Percentiles rank a stretch among this genome's conserved stretches.
Conservation (phyloP, 1,140 invertebrate genomes). For the Holcopasites calliopsidis region DNA sequence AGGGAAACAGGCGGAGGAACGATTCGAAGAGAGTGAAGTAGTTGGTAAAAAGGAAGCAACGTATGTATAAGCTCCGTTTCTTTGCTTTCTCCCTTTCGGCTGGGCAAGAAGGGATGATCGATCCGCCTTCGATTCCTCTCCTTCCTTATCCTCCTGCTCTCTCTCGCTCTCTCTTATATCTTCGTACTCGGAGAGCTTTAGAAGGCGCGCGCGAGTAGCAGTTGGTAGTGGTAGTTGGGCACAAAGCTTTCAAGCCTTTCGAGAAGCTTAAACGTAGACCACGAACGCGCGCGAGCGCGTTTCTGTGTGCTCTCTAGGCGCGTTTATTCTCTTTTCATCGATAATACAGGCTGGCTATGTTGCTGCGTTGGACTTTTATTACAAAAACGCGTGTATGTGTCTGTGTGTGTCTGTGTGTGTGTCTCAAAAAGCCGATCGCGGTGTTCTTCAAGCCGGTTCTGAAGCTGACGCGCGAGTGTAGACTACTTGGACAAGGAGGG, state of each 20-base stretch:
- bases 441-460: slow-evolving; percentile 59
- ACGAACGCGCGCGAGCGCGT: not conserved
- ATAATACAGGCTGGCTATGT: not conserved
- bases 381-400: not conserved
- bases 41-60: no score
- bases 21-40: no score
- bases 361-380: slow-evolving; percentile 3
- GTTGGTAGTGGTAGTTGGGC: slow-evolving; percentile 38
- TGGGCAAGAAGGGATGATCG: slow-evolving; percentile 12
- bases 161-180: slow-evolving; percentile 39
- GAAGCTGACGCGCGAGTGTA: slow-evolving; percentile 50
- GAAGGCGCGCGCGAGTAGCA: slow-evolving; percentile 23
- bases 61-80: no score
- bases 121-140: not conserved
- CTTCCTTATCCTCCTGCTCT: slow-evolving; percentile 25
- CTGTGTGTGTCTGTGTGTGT: slow-evolving; percentile 35
- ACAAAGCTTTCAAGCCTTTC: slow-evolving; percentile 64
- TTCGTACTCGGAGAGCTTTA: slow-evolving; percentile 35
- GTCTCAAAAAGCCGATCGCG: slow-evolving; percentile 57
- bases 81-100: no score
- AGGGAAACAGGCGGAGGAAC: no score
- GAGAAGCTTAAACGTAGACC: slow-evolving; percentile 61
- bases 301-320: slow-evolving; percentile 51
- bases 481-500: slow-evolving; percentile 47
- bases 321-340: slow-evolving; percentile 17